Percentiles rank a stretch among this genome's conserved stretches.
Conservation (phyloP, 1,140 invertebrate species). For the Drosophila athabasca region DNA sequence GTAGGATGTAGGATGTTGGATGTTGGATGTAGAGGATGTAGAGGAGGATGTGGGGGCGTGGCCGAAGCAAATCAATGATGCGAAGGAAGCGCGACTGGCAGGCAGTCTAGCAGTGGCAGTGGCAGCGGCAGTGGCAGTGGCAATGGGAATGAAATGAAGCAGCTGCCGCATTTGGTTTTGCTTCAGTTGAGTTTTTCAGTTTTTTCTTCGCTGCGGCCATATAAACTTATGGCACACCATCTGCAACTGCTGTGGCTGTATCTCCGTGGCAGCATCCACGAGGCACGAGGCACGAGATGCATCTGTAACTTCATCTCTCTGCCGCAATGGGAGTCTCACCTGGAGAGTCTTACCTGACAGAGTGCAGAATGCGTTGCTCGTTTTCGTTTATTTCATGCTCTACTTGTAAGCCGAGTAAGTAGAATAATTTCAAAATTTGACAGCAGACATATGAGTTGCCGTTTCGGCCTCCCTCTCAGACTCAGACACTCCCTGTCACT, state of each 20-base stretch:
- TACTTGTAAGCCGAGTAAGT: slow-evolving; percentile 59
- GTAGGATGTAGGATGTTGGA: not conserved
- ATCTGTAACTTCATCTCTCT: slow-evolving; percentile 23
- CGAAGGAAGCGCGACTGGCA: slow-evolving; percentile 24
- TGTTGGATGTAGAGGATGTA: not conserved
- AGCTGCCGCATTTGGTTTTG: slow-evolving; percentile 56
- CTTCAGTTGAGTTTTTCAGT: slow-evolving; percentile 37
- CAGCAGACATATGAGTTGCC: slow-evolving; percentile 68
- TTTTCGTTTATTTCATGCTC: slow-evolving; percentile 63
- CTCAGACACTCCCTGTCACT: not conserved
- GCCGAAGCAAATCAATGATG: slow-evolving; percentile 65
- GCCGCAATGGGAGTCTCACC: slow-evolving; percentile 41
- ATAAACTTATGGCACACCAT: slow-evolving; percentile 62
- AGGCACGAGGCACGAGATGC: slow-evolving; percentile 46
- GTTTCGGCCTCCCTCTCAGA: slow-evolving; percentile 26
- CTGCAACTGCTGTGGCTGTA: slow-evolving; percentile 43
- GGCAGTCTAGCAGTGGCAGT: slow-evolving; percentile 37
- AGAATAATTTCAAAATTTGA: slow-evolving; percentile 81
- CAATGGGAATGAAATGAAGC: slow-evolving; percentile 67
- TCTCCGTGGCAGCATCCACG: slow-evolving; percentile 41
- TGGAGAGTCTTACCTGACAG: not conserved
- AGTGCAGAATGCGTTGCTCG: slow-evolving; percentile 27
- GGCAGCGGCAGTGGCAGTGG: slow-evolving; percentile 37
- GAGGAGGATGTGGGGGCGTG: slow-evolving; percentile 20
- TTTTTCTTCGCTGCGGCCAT: slow-evolving; percentile 51